Conservation (phyloP, 2,888 invertebrate genomes). For the Lasioglossum oenotherae region DNA sequence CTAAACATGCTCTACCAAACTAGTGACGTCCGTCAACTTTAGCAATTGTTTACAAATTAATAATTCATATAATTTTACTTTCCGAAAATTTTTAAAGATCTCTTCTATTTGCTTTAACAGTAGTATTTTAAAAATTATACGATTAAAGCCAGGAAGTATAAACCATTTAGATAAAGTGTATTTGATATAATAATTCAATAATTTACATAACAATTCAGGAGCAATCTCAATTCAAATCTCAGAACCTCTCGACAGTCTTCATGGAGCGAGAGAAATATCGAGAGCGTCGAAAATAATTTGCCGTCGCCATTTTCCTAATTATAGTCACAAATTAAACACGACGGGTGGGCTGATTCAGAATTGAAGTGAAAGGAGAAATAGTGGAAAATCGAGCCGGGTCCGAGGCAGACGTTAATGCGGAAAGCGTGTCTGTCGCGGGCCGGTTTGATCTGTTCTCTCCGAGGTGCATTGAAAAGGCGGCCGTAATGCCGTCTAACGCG, state of each 20-base stretch:
- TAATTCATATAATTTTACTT: neutral
- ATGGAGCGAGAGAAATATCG: neutral
- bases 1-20: neutral
- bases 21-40: neutral
- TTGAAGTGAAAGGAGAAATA: neutral
- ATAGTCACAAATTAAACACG: neutral
- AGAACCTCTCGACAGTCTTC: no score
- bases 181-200: neutral
- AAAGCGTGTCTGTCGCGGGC: slow-evolving; percentile 51
- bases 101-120: neutral
- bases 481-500: slow-evolving; percentile 46
- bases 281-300: no score
- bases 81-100: neutral
- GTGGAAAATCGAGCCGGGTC: neutral
- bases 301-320: no score
- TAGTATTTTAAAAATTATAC: neutral
- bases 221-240: neutral
- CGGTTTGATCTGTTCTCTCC: slow-evolving; percentile 38
- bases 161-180: neutral
- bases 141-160: no score
- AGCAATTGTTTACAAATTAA: neutral
- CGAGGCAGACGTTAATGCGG: slow-evolving; percentile 50
- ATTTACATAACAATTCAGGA: neutral
- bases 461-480: slow-evolving; percentile 52
- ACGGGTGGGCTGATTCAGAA: neutral